A percentile compares a stretch with the other conserved stretches of the same genome.
phyloP scores from a whole-genome alignment of 2,797 vertebrate species.

The Lepilemur septentrionalis region DNA sequence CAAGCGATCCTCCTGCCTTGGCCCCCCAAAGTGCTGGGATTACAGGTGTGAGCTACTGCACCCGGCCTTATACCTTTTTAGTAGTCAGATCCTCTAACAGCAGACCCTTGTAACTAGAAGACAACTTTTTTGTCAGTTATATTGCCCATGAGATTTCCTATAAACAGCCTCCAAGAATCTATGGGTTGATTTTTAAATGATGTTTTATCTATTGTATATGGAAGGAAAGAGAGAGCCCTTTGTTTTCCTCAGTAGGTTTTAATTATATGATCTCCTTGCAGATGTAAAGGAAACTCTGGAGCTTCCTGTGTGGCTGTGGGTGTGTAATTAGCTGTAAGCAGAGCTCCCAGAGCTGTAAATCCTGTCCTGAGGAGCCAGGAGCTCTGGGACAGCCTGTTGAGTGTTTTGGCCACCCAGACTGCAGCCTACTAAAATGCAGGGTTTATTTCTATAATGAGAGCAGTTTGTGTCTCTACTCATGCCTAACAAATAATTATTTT shows the following conservation, averaged over 20 bases:
- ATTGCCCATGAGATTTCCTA: not conserved
- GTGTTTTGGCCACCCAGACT: not conserved
- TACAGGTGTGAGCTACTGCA: too few relatives aligned
- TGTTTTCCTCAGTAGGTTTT: not conserved
- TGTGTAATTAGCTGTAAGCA: conserved; percentile 31
- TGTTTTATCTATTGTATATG: not conserved
- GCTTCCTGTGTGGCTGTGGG: not conserved
- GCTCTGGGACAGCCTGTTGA: not conserved
- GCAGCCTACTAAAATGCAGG: conserved; percentile 48
- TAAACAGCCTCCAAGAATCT: not conserved
- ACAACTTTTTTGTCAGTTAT: not conserved
- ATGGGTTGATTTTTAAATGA: conserved; percentile 4
- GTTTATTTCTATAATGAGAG: not conserved
- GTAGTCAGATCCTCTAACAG: not conserved
- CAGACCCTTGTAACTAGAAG: not conserved
- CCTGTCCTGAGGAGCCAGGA: not conserved
- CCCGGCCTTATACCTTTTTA: too few relatives aligned
- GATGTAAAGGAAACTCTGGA: not conserved
- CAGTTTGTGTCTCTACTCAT: rapidly evolving
- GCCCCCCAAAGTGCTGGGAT: too few relatives aligned
- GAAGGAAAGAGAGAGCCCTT: not conserved
- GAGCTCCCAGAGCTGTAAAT: not conserved
- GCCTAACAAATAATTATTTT: not conserved
- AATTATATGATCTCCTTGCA: not conserved
- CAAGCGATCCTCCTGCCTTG: too few relatives aligned